Evolutionary conservation across 2,888 invertebrate species (phyloP).

Genomic region (Limnephilus auricula): DNA sequence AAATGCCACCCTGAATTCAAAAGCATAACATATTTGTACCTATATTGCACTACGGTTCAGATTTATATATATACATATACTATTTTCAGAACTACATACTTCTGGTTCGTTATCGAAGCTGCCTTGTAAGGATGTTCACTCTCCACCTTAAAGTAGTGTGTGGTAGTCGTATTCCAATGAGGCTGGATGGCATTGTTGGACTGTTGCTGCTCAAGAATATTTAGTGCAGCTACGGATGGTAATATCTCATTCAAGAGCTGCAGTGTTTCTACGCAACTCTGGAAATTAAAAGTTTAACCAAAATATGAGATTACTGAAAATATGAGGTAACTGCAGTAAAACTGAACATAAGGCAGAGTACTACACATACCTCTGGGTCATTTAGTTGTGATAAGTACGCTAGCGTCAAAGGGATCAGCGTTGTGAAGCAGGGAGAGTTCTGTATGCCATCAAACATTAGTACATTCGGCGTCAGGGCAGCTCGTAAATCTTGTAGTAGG

Average conservation of each 20-base stretch:
- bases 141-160: constrained; percentile 94
- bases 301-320: neutral
- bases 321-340: neutral
- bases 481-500: neutral
- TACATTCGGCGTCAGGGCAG: neutral
- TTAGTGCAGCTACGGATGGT: constrained; percentile 92
- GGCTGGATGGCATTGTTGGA: constrained; percentile 69
- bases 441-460: constrained; percentile 69
- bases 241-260: constrained; percentile 91
- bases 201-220: constrained; percentile 78
- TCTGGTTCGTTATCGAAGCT: constrained; percentile 89
- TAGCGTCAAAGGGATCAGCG: constrained; percentile 89
- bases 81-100: constrained; percentile 74
- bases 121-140: constrained; percentile 98
- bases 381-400: constrained; percentile 90
- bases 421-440: constrained; percentile 81
- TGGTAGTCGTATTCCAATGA: constrained; percentile 82
- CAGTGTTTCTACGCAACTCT: constrained; percentile 92
- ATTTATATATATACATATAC: neutral
- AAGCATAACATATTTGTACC: constrained; percentile 39
- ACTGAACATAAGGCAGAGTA: neutral
- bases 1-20: constrained; percentile 85
- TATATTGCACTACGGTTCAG: no score
- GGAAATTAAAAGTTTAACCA: constrained; percentile 67
- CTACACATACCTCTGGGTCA: constrained; percentile 86